A percentile compares a stretch with the other conserved stretches of the same genome.
phyloP scores from a whole-genome alignment of 2,888 invertebrate genomes.

The Mimas tiliae region DNA sequence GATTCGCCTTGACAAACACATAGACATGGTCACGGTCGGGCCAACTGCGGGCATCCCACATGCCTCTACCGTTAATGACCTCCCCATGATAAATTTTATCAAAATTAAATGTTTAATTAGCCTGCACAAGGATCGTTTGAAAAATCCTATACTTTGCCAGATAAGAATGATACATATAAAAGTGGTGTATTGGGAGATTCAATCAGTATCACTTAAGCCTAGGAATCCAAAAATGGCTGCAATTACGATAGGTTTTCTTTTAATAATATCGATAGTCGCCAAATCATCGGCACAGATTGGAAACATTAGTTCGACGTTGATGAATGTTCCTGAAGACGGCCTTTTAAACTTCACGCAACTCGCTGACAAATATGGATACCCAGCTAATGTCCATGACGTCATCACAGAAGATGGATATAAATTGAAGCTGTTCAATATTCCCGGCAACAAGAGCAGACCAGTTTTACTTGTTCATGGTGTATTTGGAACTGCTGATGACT shows the following conservation, averaged over 20 bases:
- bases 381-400: constrained; percentile 39
- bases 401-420: constrained; percentile 54
- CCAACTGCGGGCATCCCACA: constrained; percentile 25
- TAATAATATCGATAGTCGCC: constrained; percentile 1
- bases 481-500: constrained; percentile 46
- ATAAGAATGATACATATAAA: constrained; percentile 14
- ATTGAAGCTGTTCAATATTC: constrained; percentile 45
- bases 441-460: constrained; percentile 39
- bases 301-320: constrained; percentile 24
- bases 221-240: constrained; percentile 13
- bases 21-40: not conserved
- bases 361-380: constrained; percentile 38
- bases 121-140: constrained; percentile 1
- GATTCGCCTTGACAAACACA: constrained; percentile 3
- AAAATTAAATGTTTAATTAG: constrained; percentile 1
- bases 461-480: constrained; percentile 49
- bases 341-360: constrained; percentile 38
- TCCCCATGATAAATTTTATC: constrained; percentile 1
- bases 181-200: not conserved
- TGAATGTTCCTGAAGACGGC: constrained; percentile 33
- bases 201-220: not conserved
- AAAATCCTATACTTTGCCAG: constrained; percentile 1
- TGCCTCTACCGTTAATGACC: not conserved
- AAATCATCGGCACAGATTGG: not conserved
- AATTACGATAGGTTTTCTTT: not conserved